These are phyloP conservation scores for Silurus aristotelis DNA, from an alignment of 2,797 vertebrate species.

Conservation along the genomic window DNA sequence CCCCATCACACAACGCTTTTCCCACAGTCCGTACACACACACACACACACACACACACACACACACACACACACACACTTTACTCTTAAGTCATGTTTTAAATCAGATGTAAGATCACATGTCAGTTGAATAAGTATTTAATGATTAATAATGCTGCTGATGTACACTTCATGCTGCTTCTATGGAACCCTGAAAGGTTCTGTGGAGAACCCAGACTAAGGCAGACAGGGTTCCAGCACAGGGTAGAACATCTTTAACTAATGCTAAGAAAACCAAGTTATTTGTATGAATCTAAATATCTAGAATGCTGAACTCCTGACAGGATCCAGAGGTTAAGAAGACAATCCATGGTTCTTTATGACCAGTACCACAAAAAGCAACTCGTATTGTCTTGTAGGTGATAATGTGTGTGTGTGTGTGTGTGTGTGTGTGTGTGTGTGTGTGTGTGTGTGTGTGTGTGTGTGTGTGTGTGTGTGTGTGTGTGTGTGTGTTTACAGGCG, in stretches of 20 bases:
- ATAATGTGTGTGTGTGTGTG: neutral
- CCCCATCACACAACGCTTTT: constrained; percentile 98
- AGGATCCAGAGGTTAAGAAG: neutral
- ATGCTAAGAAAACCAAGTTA: neutral
- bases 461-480: no score
- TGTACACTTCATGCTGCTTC: neutral
- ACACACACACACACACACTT: constrained; percentile 10
- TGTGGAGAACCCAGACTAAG: neutral
- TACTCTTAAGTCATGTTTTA: neutral
- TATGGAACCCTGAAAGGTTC: neutral
- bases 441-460: neutral
- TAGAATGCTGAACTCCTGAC: no score
- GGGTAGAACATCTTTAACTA: neutral
- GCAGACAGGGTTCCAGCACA: neutral
- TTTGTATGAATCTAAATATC: neutral
- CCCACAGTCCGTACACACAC: constrained; percentile 86
- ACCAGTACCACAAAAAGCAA: no score
- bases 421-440: constrained; percentile 7
- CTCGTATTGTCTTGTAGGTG: neutral
- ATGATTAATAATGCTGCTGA: neutral
- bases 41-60: constrained; percentile 10
- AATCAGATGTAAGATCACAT: neutral
- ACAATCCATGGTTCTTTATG: neutral
- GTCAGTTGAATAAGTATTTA: neutral
- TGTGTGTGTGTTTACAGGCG: constrained; percentile 74